A percentile compares a stretch with the other conserved stretches of the same genome.
Evolutionary conservation across 1,140 invertebrate species (phyloP).

Genomic region (Asbolus verrucosus): DNA sequence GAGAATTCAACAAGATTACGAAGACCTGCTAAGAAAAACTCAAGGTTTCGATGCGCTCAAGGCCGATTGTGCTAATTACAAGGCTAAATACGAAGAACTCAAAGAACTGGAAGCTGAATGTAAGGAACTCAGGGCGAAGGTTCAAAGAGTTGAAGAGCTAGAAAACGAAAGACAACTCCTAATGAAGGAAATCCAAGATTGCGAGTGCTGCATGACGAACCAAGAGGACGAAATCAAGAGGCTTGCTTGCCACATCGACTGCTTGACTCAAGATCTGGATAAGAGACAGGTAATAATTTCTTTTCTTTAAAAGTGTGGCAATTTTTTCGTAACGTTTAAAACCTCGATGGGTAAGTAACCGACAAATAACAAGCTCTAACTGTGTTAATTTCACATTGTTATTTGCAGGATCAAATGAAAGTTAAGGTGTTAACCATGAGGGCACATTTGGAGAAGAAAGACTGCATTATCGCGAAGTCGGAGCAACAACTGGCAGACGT

Average conservation of each 20-base stretch:
- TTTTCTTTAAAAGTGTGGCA: constrained; percentile 48
- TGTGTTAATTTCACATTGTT: too few relatives aligned
- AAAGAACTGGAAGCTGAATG: constrained; percentile 56
- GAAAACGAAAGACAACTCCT: constrained; percentile 54
- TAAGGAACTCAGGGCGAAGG: constrained; percentile 53
- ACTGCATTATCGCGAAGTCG: constrained; percentile 55
- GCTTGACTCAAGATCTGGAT: constrained; percentile 57
- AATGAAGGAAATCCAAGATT: constrained; percentile 50
- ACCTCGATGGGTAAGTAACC: constrained; percentile 3
- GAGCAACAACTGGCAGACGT: constrained; percentile 61
- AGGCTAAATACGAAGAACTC: constrained; percentile 58
- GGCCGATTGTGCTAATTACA: constrained; percentile 59
- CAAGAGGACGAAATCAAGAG: constrained; percentile 63
- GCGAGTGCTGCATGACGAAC: constrained; percentile 58
- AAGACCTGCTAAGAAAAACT: constrained; percentile 56
- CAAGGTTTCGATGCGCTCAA: constrained; percentile 57
- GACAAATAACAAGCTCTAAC: too few relatives aligned
- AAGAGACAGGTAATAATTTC: constrained; percentile 58
- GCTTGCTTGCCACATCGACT: constrained; percentile 60
- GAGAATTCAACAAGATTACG: constrained; percentile 58
- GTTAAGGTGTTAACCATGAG: constrained; percentile 55
- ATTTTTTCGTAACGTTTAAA: constrained; percentile 45
- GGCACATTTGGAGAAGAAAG: constrained; percentile 60
- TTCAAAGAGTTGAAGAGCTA: constrained; percentile 53
- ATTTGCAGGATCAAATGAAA: constrained; percentile 59